Evolutionary conservation across 2,797 vertebrate species (phyloP), one percentile per base, ranked within the genome.

Genomic region (Coendou prehensilis): DNA sequence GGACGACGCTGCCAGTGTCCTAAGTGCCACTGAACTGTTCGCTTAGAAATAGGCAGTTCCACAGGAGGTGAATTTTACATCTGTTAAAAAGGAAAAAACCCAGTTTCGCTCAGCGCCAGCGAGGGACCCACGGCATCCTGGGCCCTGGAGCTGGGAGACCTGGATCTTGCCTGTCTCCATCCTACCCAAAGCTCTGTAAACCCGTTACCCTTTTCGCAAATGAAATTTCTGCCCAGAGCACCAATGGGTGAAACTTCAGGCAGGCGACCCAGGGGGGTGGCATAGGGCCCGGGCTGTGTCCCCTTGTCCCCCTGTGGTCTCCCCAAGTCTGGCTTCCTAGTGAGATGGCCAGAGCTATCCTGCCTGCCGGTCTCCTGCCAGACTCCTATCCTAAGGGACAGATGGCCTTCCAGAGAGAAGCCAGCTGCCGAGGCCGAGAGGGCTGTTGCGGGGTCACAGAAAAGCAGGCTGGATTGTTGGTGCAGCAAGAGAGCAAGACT

Each of bases 271-370:
- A 9, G 14, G 18, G 8, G 6, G 6, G 41, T 4, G 3, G 52
- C 3, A 6, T 8, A 0, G 10, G 33, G 82, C 33, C 61, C 28
- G 6, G 69, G 45, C 6, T 0, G 1, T 5, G 5, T 11, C 63
- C 61, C 47, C 17, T 5, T 0, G 0, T 3, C 33, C 20, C 41
- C 47, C 3, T 75, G 41, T 20, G 8, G 37, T 10, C 67, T 37
- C 45, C 9, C 73, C 41, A 54, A 45, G 67, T 22, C 85, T 10
- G 6, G 1, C 37, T 10, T 63, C 86, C 85, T 78, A 22, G 14
- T 9, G 22, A 90, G 61, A 47, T 6, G 18, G 10, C 7, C 0
- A 22, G 79, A 75, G 61, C 20, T 26, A 80, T 63, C 41, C 13
- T 50, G 73, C 73, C 71, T 50, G 23, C 28, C 1, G 4, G 14